phyloP scores from a whole-genome alignment of 2,888 invertebrate genomes.

The Ornithoptera alexandrae region DNA sequence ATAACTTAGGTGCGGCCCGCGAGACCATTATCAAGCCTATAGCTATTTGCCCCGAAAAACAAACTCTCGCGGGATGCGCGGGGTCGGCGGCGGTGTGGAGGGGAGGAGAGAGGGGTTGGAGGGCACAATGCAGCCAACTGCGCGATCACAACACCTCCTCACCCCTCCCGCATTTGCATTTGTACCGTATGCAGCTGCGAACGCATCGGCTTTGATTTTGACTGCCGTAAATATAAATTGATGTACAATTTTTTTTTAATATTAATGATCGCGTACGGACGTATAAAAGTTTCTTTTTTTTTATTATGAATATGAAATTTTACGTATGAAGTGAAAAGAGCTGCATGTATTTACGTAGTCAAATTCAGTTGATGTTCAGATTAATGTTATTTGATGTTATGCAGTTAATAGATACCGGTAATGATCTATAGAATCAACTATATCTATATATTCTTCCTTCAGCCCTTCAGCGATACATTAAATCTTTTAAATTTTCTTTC shows the following conservation, averaged over 20 bases:
- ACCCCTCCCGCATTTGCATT: conserved; percentile 63
- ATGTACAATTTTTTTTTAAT: conserved; percentile 38
- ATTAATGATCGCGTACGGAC: conserved; percentile 37
- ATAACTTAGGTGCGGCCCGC: conserved; percentile 50
- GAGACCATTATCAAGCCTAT: conserved; percentile 80
- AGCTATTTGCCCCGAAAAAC: conserved; percentile 81
- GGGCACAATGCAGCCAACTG: conserved; percentile 76
- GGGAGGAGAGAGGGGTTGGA: conserved; percentile 24
- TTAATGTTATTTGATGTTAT: conserved; percentile 19
- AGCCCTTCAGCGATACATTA: no score
- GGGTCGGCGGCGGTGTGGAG: conserved; percentile 36
- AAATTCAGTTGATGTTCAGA: conserved; percentile 18
- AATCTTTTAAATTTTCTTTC: no score
- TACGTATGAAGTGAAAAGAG: conserved; percentile 26
- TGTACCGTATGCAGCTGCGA: conserved; percentile 59
- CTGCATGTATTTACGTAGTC: conserved; percentile 19
- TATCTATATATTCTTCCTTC: no score
- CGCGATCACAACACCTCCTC: conserved; percentile 68
- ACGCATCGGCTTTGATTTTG: conserved; percentile 60
- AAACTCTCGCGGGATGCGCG: conserved; percentile 78
- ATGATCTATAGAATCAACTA: not conserved
- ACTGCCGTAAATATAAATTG: conserved; percentile 45
- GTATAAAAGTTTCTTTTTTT: conserved; percentile 20
- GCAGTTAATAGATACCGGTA: conserved; percentile 6
- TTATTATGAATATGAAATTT: conserved; percentile 25